Conservation (phyloP, 53 echinoderm and acorn worm genomes). For the Paracentrotus lividus region DNA sequence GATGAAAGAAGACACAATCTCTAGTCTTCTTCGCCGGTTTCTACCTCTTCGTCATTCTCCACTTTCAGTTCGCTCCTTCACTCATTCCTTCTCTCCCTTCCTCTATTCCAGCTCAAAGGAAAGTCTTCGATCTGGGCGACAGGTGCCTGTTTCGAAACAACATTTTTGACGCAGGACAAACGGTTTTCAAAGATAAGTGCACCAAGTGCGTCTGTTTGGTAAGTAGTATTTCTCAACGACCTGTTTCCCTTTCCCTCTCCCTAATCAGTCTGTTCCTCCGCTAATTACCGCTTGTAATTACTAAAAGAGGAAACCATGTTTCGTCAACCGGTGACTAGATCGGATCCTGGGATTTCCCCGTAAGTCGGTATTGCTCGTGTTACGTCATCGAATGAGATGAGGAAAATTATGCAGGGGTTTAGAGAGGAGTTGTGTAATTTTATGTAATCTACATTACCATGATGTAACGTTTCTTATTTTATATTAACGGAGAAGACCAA, state of each 20-base stretch:
- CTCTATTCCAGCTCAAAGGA: slow-evolving; percentile 83
- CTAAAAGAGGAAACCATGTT: not conserved
- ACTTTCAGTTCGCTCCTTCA: not conserved
- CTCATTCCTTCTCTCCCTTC: not conserved
- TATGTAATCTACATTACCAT: no score
- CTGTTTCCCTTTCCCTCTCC: slow-evolving; percentile 16
- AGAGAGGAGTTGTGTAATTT: not conserved
- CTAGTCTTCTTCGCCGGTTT: not conserved
- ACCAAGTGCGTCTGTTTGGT: slow-evolving; percentile 94
- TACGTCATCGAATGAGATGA: not conserved
- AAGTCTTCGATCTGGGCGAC: slow-evolving; percentile 93
- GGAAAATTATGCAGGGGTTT: not conserved
- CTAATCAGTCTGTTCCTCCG: slow-evolving; percentile 4
- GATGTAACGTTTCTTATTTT: no score
- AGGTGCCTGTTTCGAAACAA: slow-evolving; percentile 88
- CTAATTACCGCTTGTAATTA: slow-evolving; percentile 52
- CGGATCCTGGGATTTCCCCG: not conserved
- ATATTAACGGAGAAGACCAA: no score
- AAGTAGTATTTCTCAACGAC: slow-evolving; percentile 52
- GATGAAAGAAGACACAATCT: no score
- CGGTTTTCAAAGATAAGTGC: slow-evolving; percentile 85
- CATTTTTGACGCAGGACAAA: slow-evolving; percentile 89
- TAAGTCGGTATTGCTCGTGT: not conserved
- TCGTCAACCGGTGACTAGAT: slow-evolving; percentile 3
- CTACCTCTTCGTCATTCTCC: not conserved